These are phyloP conservation scores for Perizoma flavofasciatum DNA, from an alignment of 2,888 invertebrate genomes.

Conservation along the genomic window DNA sequence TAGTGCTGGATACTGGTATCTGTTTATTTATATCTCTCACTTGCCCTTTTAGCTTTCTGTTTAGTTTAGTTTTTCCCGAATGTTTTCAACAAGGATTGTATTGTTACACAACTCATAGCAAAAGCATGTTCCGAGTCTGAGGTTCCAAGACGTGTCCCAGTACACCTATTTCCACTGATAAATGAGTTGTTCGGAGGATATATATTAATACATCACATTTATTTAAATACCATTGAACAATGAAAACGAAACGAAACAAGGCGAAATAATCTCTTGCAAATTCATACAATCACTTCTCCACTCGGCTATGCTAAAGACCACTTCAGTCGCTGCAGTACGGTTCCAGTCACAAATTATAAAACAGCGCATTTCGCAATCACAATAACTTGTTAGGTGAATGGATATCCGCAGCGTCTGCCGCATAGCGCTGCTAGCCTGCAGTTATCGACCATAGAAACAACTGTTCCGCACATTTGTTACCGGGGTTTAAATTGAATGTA, in stretches of 20 bases:
- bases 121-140: too few relatives aligned
- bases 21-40: not conserved
- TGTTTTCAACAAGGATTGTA: too few relatives aligned
- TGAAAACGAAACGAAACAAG: not conserved
- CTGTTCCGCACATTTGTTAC: constrained; percentile 24
- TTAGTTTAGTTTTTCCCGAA: too few relatives aligned
- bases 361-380: constrained; percentile 28
- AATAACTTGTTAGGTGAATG: constrained; percentile 30
- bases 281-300: constrained; percentile 19
- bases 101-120: too few relatives aligned
- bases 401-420: constrained; percentile 38
- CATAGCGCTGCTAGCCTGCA: constrained; percentile 34
- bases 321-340: constrained; percentile 20
- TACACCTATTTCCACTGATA: too few relatives aligned
- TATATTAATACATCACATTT: too few relatives aligned
- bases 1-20: not conserved
- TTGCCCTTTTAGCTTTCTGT: too few relatives aligned
- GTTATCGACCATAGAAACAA: constrained; percentile 31
- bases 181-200: too few relatives aligned
- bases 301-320: constrained; percentile 25
- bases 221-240: too few relatives aligned
- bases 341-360: constrained; percentile 27
- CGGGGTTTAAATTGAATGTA: constrained; percentile 20
- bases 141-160: too few relatives aligned
- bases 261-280: constrained; percentile 19